Evolutionary conservation across 1,140 invertebrate genomes (phyloP).

Genomic region (Bemisia tabaci): DNA sequence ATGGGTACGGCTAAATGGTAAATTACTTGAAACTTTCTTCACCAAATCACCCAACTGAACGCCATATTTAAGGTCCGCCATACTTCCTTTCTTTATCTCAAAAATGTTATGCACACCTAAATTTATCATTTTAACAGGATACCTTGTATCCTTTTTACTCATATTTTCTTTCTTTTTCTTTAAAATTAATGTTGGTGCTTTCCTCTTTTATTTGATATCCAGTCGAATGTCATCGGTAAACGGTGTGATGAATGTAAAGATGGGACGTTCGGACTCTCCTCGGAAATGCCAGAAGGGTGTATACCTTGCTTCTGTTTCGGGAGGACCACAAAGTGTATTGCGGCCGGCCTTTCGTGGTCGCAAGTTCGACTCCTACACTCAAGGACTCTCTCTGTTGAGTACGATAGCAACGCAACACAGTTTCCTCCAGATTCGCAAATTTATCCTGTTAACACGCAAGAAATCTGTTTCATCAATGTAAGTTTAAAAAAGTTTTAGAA

Average conservation of each 20-base stretch:
- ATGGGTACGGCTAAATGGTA: too few species aligned
- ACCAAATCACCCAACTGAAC: too few species aligned
- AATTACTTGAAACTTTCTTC: too few species aligned
- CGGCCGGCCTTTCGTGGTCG: constrained; percentile 62
- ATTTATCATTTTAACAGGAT: too few species aligned
- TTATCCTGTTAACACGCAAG: constrained; percentile 32
- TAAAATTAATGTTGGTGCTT: too few species aligned
- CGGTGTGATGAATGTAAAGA: constrained; percentile 72
- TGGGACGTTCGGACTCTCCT: constrained; percentile 65
- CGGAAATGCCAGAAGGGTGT: constrained; percentile 60
- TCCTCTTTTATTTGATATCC: too few species aligned
- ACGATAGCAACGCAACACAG: constrained; percentile 25
- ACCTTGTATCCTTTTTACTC: too few species aligned
- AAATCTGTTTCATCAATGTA: constrained; percentile 37
- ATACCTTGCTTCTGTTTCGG: constrained; percentile 80
- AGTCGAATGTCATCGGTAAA: constrained; percentile 63
- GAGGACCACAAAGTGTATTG: constrained; percentile 55
- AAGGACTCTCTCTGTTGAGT: constrained; percentile 39
- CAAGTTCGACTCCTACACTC: constrained; percentile 46
- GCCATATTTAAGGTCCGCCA: too few species aligned
- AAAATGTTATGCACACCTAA: too few species aligned
- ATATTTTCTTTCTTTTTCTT: too few species aligned
- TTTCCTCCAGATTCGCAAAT: constrained; percentile 22
- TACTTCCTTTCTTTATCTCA: too few species aligned
- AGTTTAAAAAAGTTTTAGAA: constrained; percentile 9